These are phyloP conservation scores for Taenioides sp. DNA, from an alignment of 2,797 vertebrate species.

Conservation along the genomic window DNA sequence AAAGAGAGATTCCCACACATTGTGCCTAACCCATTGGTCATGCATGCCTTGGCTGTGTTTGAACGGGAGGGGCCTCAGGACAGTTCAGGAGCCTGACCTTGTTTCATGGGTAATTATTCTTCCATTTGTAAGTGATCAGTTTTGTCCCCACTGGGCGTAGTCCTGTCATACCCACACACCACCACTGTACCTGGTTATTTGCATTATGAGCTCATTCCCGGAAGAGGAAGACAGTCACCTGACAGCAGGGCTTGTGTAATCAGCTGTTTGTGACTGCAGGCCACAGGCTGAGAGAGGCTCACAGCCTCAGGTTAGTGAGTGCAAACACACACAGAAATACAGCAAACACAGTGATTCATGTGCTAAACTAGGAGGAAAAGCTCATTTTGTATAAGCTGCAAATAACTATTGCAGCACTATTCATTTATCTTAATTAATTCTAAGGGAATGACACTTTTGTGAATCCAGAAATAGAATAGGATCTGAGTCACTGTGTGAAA, in stretches of 20 bases:
- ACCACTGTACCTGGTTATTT: constrained; percentile 49
- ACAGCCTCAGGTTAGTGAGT: constrained; percentile 45
- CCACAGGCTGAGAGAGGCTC: constrained; percentile 21
- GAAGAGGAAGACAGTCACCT: constrained; percentile 73
- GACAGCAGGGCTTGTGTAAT: constrained; percentile 72
- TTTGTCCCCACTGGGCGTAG: constrained; percentile 23
- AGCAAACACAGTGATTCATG: constrained; percentile 12
- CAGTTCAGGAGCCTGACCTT: constrained; percentile 13
- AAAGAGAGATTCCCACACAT: constrained; percentile 35
- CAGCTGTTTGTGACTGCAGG: constrained; percentile 68
- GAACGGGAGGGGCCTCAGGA: constrained; percentile 13
- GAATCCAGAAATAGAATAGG: too few species aligned
- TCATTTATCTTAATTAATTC: neutral
- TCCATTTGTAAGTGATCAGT: constrained; percentile 13
- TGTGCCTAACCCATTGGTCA: constrained; percentile 42
- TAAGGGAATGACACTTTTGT: too few species aligned
- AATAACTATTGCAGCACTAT: neutral
- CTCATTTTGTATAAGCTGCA: neutral
- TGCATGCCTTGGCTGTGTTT: constrained; percentile 34
- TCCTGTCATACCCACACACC: constrained; percentile 12
- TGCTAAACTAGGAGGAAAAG: constrained; percentile 3
- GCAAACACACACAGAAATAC: constrained; percentile 35
- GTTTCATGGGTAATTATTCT: constrained; percentile 17
- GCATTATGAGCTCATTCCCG: constrained; percentile 76
- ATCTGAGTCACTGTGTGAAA: too few species aligned